A percentile compares a stretch with the other conserved stretches of the same genome.
Conservation (phyloP, 2,113 vertebrate genomes). For the Aphyosemion australe region DNA sequence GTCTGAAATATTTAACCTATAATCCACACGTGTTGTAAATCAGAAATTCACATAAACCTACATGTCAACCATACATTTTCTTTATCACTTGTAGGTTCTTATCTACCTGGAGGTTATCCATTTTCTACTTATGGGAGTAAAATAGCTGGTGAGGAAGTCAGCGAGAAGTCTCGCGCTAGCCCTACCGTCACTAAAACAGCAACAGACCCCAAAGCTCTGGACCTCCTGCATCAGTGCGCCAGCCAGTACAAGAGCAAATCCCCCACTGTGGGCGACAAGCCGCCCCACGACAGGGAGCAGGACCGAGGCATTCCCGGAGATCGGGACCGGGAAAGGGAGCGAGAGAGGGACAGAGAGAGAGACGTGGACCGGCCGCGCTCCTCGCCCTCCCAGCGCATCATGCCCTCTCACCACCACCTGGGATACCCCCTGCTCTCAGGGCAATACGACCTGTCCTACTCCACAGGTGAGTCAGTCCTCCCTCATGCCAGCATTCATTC, state of each 20-base stretch:
- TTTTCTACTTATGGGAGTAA: conserved; percentile 95
- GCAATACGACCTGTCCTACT: conserved; percentile 94
- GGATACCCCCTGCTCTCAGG: conserved; percentile 93
- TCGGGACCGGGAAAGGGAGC: conserved; percentile 83
- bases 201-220: conserved; percentile 95
- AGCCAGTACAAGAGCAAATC: conserved; percentile 99
- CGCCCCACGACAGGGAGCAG: conserved; percentile 85
- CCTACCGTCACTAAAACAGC: conserved; percentile 91
- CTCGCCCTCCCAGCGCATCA: conserved; percentile 95
- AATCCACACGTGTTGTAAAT: neutral
- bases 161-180: conserved; percentile 93
- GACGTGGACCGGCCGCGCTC: conserved; percentile 91
- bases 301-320: conserved; percentile 80
- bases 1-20: neutral
- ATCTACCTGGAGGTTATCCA: conserved; percentile 93
- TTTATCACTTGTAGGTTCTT: conserved; percentile 82
- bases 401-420: conserved; percentile 95
- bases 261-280: conserved; percentile 90
- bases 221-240: conserved; percentile 97
- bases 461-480: conserved; percentile 85
- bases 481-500: neutral
- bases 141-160: conserved; percentile 85
- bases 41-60: neutral
- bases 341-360: conserved; percentile 80
- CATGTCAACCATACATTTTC: conserved; percentile 12